phyloP scores from a whole-genome alignment of 2,888 invertebrate species.

The Tribolium freemani region DNA sequence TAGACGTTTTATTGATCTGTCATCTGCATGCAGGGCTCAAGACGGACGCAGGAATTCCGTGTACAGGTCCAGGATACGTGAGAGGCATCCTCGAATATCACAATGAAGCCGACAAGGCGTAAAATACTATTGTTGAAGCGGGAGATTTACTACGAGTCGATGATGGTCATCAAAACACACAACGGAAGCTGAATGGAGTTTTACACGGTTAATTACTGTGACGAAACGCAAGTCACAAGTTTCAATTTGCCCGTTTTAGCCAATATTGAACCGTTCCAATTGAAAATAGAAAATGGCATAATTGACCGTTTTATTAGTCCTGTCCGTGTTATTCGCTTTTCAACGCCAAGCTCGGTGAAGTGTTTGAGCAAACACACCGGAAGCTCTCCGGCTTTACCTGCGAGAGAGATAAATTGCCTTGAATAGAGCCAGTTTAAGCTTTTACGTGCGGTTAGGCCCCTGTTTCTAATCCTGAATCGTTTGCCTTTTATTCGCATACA shows the following conservation, averaged over 20 bases:
- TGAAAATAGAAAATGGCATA: slow-evolving; percentile 14
- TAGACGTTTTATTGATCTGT: slow-evolving; percentile 50
- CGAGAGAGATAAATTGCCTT: slow-evolving; percentile 53
- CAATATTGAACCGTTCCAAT: neutral
- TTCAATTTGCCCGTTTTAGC: neutral
- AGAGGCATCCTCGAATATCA: slow-evolving; percentile 38
- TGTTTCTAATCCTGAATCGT: slow-evolving; percentile 57
- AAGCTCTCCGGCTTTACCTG: slow-evolving; percentile 52
- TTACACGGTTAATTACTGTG: neutral
- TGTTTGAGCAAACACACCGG: slow-evolving; percentile 52
- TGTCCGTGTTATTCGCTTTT: slow-evolving; percentile 37
- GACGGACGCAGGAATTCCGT: slow-evolving; percentile 46
- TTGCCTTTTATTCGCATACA: slow-evolving; percentile 61
- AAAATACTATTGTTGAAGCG: slow-evolving; percentile 1
- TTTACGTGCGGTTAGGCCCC: slow-evolving; percentile 53
- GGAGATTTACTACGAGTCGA: neutral
- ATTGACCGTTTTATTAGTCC: slow-evolving; percentile 49
- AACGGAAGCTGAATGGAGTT: neutral
- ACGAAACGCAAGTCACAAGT: neutral
- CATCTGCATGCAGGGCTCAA: slow-evolving; percentile 46
- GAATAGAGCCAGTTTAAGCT: slow-evolving; percentile 57
- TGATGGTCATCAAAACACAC: neutral
- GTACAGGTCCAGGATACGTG: slow-evolving; percentile 47
- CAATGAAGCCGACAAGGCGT: slow-evolving; percentile 24
- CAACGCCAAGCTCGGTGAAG: slow-evolving; percentile 43